Base-by-base conservation (phyloP, 2,888 invertebrate genomes). In the Rhimphoctona megacephalus region DNA sequence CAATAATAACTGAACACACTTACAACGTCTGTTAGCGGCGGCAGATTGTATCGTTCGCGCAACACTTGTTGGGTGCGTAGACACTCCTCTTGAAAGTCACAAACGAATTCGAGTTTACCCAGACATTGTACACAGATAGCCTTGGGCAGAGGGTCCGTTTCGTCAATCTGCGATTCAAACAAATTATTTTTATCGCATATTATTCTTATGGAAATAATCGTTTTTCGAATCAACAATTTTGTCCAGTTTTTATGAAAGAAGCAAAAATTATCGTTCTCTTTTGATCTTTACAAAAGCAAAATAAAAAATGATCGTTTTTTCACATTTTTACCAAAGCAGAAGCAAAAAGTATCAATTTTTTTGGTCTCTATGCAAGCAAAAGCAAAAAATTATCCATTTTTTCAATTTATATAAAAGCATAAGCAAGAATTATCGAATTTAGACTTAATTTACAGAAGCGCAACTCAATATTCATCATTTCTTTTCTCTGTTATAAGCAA, bases 61-160 rank as follows among this genome's bases (percentile, higher is more conserved):
- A 94, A 93, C 90, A 92, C 90, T 89, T 93, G 92, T 91, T 94
- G 94, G 89, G 94, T 94, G 89, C 94, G 94, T 84, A 94, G 93
- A 93, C 94, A 94, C 91, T 94, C 94, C 90, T 94, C 94, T 93
- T 94, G 94, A 89, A 94, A 94, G 91, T 94, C 94, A 86, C 94
- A 94, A 91, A 94, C 94, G 90, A 94, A 94, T 92, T 94, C 94
- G 85, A 94, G 94, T 91, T 94, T 94, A 85, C 94, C 94, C 91
- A 94, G 91, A 92, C 94, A 94, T 85, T 94, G 94, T 90, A 94
- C 93, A 90, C 94, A 94, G 91, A 94, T 94, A 90, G 92, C 92
- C 91, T 94, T 94, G 86, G 94, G 94, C 88, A 94, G 92, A 92
- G 92, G 93, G 92, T 94, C 94, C 91, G 90, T 93, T 90, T 94